Evolutionary conservation across 2,113 vertebrate genomes (phyloP), one percentile per base, ranked within the genome.

Genomic region (Paradisaea rubra): DNA sequence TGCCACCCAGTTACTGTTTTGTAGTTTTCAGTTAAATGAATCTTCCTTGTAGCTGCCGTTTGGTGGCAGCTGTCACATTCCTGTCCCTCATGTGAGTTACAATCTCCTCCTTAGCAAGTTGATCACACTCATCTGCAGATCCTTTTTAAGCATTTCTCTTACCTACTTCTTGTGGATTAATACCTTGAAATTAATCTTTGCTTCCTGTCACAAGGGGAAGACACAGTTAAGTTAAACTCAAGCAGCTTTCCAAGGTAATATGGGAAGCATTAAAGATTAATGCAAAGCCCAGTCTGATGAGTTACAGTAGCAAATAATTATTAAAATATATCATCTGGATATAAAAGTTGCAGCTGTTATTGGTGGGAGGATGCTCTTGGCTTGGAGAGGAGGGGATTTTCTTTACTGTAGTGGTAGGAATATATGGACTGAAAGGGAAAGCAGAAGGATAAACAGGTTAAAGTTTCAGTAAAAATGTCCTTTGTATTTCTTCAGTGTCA

Each of bases 401-500:
- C 65, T 85, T 41, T 54, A 17, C 19, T 73, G 27, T 44, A 44
- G 79, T 28, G 19, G 22, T 50, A 70, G 61, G 30, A 84, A 57
- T 84, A 22, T 6, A 4, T 11, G 65, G 81, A 85, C 31, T 82
- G 35, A 82, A 85, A 45, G 27, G 78, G 37, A 85, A 65, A 88
- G 41, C 21, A 69, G 21, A 69, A 54, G 11, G 72, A 92, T 35
- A 45, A 70, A 39, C 13, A 73, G 20, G 18, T 41, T 56, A 31
- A 61, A 68, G 41, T 78, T 81, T 28, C 50, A 80, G 30, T 86
- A 39, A 57, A 88, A 93, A 86, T n/a, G 19, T 73, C 19, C 20
- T 91, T 90, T 96, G 9, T 87, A 4, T 89, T 96, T 87, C 89
- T 94, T 22, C 97, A 99, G 99, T 99, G 99, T 86, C 99, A 99